Conservation (phyloP, 1,140 invertebrate species). For the Triops longicaudatus region DNA sequence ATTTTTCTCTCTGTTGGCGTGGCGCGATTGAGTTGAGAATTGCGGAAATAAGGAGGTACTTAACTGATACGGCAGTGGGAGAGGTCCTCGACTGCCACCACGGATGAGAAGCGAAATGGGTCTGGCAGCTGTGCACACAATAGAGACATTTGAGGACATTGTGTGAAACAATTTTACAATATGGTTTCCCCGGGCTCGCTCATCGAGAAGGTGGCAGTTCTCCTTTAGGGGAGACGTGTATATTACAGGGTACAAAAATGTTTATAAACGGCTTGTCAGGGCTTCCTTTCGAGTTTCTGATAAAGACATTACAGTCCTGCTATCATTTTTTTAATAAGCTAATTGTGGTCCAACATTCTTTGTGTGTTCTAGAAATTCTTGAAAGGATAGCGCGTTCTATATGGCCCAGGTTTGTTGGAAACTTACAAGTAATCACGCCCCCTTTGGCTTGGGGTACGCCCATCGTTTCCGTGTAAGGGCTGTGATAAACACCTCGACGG, state of each 20-base stretch:
- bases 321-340: too few species aligned
- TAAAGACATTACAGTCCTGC: too few species aligned
- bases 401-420: neutral
- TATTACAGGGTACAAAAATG: neutral
- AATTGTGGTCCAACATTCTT: neutral
- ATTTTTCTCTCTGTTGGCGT: neutral
- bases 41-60: neutral
- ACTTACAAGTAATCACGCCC: neutral
- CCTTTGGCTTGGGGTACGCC: neutral
- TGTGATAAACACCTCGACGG: neutral
- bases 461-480: neutral
- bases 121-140: neutral
- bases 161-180: neutral
- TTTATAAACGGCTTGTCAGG: too few species aligned
- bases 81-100: neutral
- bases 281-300: too few species aligned
- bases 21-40: neutral
- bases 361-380: neutral
- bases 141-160: neutral
- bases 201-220: neutral
- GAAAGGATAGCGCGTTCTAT: neutral
- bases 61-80: neutral
- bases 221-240: neutral
- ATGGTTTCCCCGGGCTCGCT: neutral
- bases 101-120: slow-evolving; percentile 1